A percentile compares a stretch with the other conserved stretches of the same genome.
phyloP scores from a whole-genome alignment of 2,888 invertebrate species.

The Rhabditoides inermis region DNA sequence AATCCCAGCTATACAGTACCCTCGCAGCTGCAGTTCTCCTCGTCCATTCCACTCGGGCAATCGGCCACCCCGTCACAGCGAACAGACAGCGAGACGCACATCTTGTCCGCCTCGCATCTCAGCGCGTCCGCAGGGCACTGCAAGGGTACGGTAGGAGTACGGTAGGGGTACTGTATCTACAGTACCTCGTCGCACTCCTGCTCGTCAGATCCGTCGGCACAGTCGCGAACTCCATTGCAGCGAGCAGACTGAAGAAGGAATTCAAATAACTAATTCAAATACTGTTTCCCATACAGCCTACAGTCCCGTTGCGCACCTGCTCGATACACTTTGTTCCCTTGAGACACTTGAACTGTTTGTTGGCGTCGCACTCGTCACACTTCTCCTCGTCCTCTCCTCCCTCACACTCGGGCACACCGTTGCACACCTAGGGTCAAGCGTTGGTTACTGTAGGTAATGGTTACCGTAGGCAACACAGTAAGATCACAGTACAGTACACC shows the following conservation, averaged over 20 bases:
- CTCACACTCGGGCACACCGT: conserved; percentile 31
- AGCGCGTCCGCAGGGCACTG: conserved; percentile 20
- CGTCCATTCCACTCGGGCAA: conserved; percentile 40
- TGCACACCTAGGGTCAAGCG: conserved; percentile 42
- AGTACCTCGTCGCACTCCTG: conserved; percentile 16
- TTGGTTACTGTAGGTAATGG: too few relatives aligned
- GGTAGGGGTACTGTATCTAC: too few relatives aligned
- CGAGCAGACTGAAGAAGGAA: conserved; percentile 15
- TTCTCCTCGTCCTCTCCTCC: conserved; percentile 32
- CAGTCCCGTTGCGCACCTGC: too few relatives aligned
- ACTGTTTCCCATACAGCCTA: too few relatives aligned
- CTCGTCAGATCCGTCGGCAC: conserved; percentile 24
- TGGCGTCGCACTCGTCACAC: conserved; percentile 20
- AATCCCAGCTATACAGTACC: too few relatives aligned
- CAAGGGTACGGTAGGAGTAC: not conserved
- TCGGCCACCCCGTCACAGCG: conserved; percentile 38
- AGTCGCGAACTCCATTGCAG: conserved; percentile 28
- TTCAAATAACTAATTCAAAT: too few relatives aligned
- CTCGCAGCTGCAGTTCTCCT: conserved; percentile 33
- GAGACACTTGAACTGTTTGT: too few relatives aligned
- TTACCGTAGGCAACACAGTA: not conserved
- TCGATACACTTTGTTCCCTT: too few relatives aligned
- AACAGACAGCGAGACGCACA: conserved; percentile 21
- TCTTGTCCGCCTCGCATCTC: conserved; percentile 25
- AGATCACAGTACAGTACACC: not conserved